Evolutionary conservation across 2,888 invertebrate species (phyloP).

Genomic region (Allophyes oxyacanthae): DNA sequence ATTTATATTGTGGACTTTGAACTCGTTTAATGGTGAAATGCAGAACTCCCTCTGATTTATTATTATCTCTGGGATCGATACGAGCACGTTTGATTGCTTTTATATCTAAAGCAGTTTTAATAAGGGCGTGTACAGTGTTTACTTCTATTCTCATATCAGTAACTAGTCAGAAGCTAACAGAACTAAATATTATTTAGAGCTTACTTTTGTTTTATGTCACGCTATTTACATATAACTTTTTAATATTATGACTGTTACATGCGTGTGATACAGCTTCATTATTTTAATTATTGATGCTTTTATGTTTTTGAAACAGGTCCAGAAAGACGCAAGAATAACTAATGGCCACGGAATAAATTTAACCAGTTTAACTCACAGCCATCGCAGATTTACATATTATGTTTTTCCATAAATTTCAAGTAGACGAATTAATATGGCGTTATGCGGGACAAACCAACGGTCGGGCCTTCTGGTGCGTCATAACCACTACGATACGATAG

Average conservation of each 20-base stretch:
- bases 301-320: slow-evolving; percentile 46
- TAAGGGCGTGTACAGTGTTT: slow-evolving; percentile 59
- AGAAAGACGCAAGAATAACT: slow-evolving; percentile 63
- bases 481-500: slow-evolving; percentile 73
- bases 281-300: slow-evolving; percentile 23
- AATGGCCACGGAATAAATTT: slow-evolving; percentile 27
- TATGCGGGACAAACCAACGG: slow-evolving; percentile 77
- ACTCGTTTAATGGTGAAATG: slow-evolving; percentile 83
- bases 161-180: slow-evolving; percentile 15
- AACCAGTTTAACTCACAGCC: slow-evolving; percentile 71
- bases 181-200: slow-evolving; percentile 11
- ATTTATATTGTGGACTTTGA: slow-evolving; percentile 86
- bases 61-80: slow-evolving; percentile 78
- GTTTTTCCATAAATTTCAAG: slow-evolving; percentile 55
- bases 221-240: neutral
- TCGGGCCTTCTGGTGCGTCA: slow-evolving; percentile 79
- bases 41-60: slow-evolving; percentile 70
- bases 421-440: slow-evolving; percentile 54
- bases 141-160: slow-evolving; percentile 34
- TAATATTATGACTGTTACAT: neutral
- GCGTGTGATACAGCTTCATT: slow-evolving; percentile 8
- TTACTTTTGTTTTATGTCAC: slow-evolving; percentile 13
- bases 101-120: slow-evolving; percentile 58
- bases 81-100: slow-evolving; percentile 59
- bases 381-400: slow-evolving; percentile 52